These are phyloP conservation scores for Philereme vetulata DNA, from an alignment of 2,888 invertebrate genomes.

Conservation along the genomic window DNA sequence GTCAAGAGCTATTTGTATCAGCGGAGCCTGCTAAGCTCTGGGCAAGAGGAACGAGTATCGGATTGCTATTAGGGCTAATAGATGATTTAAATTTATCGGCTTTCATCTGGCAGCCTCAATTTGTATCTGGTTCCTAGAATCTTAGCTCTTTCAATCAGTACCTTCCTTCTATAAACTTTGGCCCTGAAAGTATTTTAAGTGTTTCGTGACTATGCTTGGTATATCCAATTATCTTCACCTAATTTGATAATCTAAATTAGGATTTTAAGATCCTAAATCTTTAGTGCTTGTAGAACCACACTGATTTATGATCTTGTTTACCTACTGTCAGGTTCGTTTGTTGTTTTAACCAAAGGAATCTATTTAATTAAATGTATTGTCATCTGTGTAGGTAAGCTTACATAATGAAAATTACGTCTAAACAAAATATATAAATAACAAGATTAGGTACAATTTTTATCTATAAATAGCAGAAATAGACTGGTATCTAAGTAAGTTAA, in stretches of 20 bases:
- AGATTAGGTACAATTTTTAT: too few relatives aligned
- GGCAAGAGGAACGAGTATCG: conserved; percentile 40
- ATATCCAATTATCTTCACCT: conserved; percentile 12
- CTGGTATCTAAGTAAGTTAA: too few relatives aligned
- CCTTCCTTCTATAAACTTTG: conserved; percentile 11
- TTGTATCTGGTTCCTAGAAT: neutral
- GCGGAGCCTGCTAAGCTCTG: conserved; percentile 3
- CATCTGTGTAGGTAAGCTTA: too few relatives aligned
- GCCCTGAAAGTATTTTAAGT: neutral
- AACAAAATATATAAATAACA: too few relatives aligned
- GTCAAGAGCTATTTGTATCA: neutral
- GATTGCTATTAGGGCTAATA: conserved; percentile 41
- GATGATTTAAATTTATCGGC: conserved; percentile 45
- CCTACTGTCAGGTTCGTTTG: too few relatives aligned
- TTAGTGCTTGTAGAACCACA: too few relatives aligned
- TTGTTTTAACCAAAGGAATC: too few relatives aligned
- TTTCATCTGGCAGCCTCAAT: conserved; percentile 37
- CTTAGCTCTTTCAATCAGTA: conserved; percentile 14
- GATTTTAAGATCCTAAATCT: neutral
- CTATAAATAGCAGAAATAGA: too few relatives aligned
- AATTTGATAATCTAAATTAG: conserved; percentile 11
- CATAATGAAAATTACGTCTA: too few relatives aligned
- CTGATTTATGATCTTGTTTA: too few relatives aligned
- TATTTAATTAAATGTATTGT: too few relatives aligned
- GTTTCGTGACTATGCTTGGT: conserved; percentile 13